A percentile compares a stretch with the other conserved stretches of the same genome.
Conservation (phyloP, 2,888 invertebrate genomes). For the Ligdia adustata region DNA sequence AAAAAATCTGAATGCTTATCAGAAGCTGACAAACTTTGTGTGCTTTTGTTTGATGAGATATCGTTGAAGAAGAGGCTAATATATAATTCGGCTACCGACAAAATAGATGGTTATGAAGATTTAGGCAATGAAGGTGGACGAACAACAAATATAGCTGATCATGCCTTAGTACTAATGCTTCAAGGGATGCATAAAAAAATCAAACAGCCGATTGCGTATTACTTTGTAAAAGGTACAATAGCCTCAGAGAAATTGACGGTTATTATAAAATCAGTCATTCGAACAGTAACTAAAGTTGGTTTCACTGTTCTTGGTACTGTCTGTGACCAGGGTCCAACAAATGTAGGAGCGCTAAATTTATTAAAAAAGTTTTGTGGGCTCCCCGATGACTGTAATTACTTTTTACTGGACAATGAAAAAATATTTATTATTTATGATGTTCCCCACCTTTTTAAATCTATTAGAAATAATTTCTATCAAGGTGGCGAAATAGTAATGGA, state of each 20-base stretch:
- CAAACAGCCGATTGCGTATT: neutral
- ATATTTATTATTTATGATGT: too few species aligned
- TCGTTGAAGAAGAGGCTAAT: neutral
- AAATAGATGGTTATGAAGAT: neutral
- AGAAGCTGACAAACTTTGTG: neutral
- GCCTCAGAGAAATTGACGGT: constrained; percentile 18
- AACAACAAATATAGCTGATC: neutral
- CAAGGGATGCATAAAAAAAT: neutral
- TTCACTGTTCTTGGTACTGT: constrained; percentile 24
- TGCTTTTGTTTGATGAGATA: constrained; percentile 3
- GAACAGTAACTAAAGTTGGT: constrained; percentile 8
- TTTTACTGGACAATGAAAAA: too few species aligned
- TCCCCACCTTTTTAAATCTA: too few species aligned
- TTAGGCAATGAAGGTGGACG: neutral
- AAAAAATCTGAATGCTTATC: neutral
- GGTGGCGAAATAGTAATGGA: too few species aligned
- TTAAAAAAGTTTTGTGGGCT: too few species aligned
- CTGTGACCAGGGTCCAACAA: too few species aligned
- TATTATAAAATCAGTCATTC: constrained; percentile 21
- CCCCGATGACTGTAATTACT: too few species aligned
- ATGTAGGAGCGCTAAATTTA: too few species aligned
- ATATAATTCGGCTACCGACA: neutral
- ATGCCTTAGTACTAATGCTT: neutral
- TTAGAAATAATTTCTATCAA: too few species aligned
- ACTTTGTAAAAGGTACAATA: constrained; percentile 24